Conservation (phyloP, 2,888 invertebrate genomes). For the Macrophya alboannulata region DNA sequence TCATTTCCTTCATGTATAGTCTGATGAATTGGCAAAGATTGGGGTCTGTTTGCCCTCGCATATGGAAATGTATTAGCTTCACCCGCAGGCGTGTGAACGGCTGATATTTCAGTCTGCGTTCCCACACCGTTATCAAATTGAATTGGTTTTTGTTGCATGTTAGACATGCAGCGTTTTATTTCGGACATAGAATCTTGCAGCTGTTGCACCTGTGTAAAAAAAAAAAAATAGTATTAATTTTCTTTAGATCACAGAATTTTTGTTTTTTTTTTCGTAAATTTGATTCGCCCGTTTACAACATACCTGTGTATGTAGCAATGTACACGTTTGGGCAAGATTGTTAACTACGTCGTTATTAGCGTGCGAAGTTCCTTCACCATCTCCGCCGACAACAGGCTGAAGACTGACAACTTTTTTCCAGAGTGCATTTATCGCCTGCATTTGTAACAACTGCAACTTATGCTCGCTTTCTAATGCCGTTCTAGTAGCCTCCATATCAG, state of each 20-base stretch:
- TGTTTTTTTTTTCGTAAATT: not conserved
- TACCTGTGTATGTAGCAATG: conserved; percentile 88
- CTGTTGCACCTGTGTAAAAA: conserved; percentile 85
- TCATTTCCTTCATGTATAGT: conserved; percentile 76
- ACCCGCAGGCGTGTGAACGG: conserved; percentile 87
- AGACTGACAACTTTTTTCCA: conserved; percentile 93
- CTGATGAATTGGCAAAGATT: conserved; percentile 75
- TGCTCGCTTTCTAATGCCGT: conserved; percentile 92
- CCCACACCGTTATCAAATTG: conserved; percentile 81
- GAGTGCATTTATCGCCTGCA: conserved; percentile 94
- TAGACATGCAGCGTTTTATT: conserved; percentile 87
- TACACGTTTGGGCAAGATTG: conserved; percentile 89
- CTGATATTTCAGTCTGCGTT: conserved; percentile 92
- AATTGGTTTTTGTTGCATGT: conserved; percentile 69
- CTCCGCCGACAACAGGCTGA: conserved; percentile 79
- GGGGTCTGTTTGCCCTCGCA: conserved; percentile 72
- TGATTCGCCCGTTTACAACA: conserved; percentile 57
- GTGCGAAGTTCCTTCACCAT: conserved; percentile 70
- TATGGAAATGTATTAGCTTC: conserved; percentile 80
- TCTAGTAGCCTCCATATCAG: conserved; percentile 93
- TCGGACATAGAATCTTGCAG: conserved; percentile 91
- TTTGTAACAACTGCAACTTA: conserved; percentile 92
- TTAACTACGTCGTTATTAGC: conserved; percentile 85
- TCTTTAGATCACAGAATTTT: not conserved
- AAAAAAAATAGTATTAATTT: not conserved